Evolutionary conservation across 2,113 vertebrate genomes (phyloP), one percentile per base, ranked within the genome.

Genomic region (Neopipo cinnamomea): DNA sequence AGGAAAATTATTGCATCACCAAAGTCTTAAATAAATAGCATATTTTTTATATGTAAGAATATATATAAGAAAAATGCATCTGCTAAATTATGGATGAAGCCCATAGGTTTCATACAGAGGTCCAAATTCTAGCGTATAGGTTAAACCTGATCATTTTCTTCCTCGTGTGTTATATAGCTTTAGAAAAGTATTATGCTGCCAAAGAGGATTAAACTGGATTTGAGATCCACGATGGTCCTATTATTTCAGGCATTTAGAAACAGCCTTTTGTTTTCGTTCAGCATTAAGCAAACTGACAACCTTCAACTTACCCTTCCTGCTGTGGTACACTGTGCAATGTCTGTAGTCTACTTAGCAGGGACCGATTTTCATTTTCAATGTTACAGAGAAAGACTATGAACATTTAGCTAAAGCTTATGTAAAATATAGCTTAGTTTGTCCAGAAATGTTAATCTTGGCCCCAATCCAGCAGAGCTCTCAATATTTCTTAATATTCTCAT

Each of bases 161-260:
- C 44, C 24, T 65, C 44, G n/a, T n/a, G n/a, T n/a, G n/a, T 85
- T 87, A 56, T 70, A 56, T n/a, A 65, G 52, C 33, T 93, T 93
- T 86, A 88, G 65, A 86, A 90, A 90, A 41, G 33, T 35, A 88
- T 71, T 86, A 52, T 56, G 22, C 35, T 93, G 75, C 63, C 85
- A 78, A 94, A 91, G 82, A 92, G 61, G 71, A 95, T 96, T 96
- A 97, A 96, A 70, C 14, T 67, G 82, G 89, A 80, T 95, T 95
- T 94, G 63, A 91, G 67, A 90, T 85, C 78, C 59, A 44, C 9
- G 33, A 73, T 61, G 55, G 55, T 52, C 56, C 61, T 59, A 71
- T 93, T 93, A 92, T 86, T 88, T 77, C 68, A 86, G 77, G 63
- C 31, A 86, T 84, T 91, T 72, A 82, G 52, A 65, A 92, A 25